Evolutionary conservation across 2,113 vertebrate genomes (phyloP), one percentile per base, ranked within the genome.

Genomic region (Chinchilla lanigera): DNA sequence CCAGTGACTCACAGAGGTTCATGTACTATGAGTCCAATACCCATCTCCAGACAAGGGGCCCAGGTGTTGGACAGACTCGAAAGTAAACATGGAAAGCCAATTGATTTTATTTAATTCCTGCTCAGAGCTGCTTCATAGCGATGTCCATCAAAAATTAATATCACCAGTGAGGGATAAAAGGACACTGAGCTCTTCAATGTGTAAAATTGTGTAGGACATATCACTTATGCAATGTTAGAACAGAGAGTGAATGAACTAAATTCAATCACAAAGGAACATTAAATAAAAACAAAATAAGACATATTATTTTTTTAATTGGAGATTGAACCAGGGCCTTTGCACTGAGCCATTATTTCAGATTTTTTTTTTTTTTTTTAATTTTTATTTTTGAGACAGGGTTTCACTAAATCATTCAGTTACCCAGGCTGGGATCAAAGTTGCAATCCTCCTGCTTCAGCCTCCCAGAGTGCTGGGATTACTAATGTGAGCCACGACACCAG

Each of bases 181-280:
- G 20, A 56, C 26, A 50, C 14, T 0, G 2, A 28, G 9, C 35
- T 65, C 14, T 7, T 52, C 33, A 0, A 2, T 19, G 24, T 52
- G 38, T 63, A 16, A 19, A 47, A 33, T 35, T 65, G 10, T 35
- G 41, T 14, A 73, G 30, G 14, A 71, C 19, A 84, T 24, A 65
- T 83, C 61, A 30, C 6, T 5, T n/a, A 7, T 54, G 67, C 11
- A 69, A 10, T 47, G 47, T 56, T 65, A 67, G 67, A 54, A 83
- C 44, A n/a, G 52, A 97, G 75, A 94, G 63, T 38, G 33, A 94
- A 50, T n/a, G 38, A 80, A 65, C 35, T 56, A 30, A 95, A 56
- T 50, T n/a, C 65, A 73, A 9, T 82, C 14, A 60, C 33, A 13
- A 47, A 50, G 44, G n/a, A 83, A 20, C 35, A 84, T 47, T 3